phyloP scores from a whole-genome alignment of 2,113 vertebrate species.

The Columba livia region DNA sequence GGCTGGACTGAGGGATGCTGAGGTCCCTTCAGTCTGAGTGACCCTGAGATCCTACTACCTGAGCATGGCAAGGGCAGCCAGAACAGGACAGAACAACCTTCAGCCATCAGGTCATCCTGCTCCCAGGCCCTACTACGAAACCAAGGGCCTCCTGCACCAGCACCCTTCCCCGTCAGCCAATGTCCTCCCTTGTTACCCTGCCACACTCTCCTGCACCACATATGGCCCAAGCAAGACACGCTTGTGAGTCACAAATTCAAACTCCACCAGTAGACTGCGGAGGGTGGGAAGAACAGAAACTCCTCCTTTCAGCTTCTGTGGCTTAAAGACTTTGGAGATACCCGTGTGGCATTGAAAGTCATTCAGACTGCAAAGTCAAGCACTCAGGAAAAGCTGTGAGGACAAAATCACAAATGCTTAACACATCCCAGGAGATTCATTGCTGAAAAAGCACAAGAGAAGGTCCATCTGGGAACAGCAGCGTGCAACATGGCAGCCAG shows the following conservation, averaged over 20 bases:
- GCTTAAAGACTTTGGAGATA: not conserved
- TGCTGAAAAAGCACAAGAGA: not conserved
- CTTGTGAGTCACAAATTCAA: not conserved
- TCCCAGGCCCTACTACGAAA: not conserved
- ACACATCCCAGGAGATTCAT: rapidly evolving
- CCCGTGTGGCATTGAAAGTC: not conserved
- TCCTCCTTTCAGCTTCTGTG: not conserved
- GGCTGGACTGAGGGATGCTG: not conserved
- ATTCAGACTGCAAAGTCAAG: rapidly evolving
- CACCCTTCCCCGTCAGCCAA: not conserved
- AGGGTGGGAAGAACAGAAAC: not conserved
- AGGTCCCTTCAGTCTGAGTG: not conserved
- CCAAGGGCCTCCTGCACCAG: not conserved
- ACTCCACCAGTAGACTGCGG: rapidly evolving
- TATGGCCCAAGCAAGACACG: rapidly evolving
- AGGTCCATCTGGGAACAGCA: not conserved
- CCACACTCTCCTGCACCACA: rapidly evolving
- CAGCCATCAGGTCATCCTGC: not conserved
- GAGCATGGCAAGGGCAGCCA: not conserved
- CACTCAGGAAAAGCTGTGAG: not conserved
- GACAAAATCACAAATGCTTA: not conserved
- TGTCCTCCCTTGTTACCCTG: rapidly evolving
- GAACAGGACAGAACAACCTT: rapidly evolving
- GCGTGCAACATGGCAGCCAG: rapidly evolving
- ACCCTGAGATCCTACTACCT: not conserved